Conservation (phyloP, 2,797 vertebrate species). For the Tenualosa ilisha region DNA sequence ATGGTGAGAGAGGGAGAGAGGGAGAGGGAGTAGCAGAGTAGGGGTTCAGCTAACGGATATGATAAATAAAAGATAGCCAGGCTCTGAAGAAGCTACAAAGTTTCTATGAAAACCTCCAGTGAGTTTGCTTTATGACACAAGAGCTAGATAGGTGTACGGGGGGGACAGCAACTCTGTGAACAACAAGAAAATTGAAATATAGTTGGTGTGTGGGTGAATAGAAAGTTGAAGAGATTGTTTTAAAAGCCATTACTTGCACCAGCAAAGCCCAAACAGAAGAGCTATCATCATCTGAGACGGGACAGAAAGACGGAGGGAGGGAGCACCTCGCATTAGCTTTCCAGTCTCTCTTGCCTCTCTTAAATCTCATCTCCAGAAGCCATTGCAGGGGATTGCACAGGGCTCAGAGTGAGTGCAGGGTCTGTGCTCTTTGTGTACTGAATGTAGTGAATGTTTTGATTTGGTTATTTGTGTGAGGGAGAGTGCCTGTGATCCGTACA, state of each 20-base stretch:
- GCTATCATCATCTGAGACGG: background rate
- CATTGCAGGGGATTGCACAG: background rate
- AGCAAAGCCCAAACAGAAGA: background rate
- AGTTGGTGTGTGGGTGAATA: background rate
- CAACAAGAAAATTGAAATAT: background rate
- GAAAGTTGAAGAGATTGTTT: background rate
- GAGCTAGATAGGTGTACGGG: too few species aligned
- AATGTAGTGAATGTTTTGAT: background rate
- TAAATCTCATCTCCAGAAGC: constrained; percentile 33
- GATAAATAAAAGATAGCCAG: background rate
- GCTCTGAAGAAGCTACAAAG: background rate
- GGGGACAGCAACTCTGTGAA: background rate
- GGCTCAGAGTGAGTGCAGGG: background rate
- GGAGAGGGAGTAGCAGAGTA: background rate
- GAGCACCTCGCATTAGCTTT: background rate
- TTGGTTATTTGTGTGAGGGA: constrained; percentile 4
- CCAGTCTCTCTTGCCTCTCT: background rate
- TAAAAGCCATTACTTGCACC: background rate
- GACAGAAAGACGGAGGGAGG: too few species aligned
- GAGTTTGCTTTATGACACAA: constrained; percentile 4
- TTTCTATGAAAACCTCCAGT: background rate
- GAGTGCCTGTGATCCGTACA: background rate
- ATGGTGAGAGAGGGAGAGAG: too few species aligned
- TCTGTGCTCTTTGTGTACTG: background rate
- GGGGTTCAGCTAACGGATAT: background rate